These are phyloP conservation scores for Valencia hispanica DNA, from an alignment of 2,797 vertebrate species.

Conservation along the genomic window DNA sequence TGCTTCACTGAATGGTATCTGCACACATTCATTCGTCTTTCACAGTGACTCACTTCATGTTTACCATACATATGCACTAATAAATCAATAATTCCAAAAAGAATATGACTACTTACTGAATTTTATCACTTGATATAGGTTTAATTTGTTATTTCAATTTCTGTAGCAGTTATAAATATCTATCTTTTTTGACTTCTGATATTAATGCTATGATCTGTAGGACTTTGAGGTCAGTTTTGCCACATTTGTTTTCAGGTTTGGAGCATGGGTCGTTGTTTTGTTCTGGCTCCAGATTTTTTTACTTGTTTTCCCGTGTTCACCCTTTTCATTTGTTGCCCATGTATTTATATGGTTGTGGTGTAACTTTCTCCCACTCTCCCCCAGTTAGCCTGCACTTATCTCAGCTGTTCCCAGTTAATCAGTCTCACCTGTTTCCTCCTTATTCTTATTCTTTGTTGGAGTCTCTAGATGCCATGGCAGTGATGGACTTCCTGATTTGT, in stretches of 20 bases:
- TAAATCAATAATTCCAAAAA: no score
- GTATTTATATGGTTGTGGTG: background rate
- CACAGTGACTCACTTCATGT: constrained; percentile 12
- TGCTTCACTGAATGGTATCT: constrained; percentile 19
- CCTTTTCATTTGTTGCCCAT: background rate
- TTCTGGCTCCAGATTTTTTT: background rate
- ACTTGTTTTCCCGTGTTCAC: background rate
- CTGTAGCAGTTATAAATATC: background rate
- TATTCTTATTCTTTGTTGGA: background rate
- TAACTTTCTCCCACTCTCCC: background rate
- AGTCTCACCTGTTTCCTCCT: background rate
- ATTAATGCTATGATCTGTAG: background rate
- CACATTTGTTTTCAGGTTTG: background rate
- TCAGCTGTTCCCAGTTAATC: background rate
- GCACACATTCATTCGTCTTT: constrained; percentile 17
- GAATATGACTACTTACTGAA: constrained; percentile 12
- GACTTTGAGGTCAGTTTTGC: background rate
- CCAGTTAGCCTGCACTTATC: background rate
- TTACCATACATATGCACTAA: constrained; percentile 24
- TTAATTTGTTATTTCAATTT: constrained; percentile 17
- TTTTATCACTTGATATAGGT: constrained; percentile 6
- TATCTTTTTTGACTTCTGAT: background rate
- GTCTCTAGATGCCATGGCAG: background rate
- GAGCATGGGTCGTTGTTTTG: background rate
- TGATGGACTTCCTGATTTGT: background rate